These are phyloP conservation scores for Mormyrops attenuatus DNA, from an alignment of 2,797 vertebrate species.

Conservation along the genomic window DNA sequence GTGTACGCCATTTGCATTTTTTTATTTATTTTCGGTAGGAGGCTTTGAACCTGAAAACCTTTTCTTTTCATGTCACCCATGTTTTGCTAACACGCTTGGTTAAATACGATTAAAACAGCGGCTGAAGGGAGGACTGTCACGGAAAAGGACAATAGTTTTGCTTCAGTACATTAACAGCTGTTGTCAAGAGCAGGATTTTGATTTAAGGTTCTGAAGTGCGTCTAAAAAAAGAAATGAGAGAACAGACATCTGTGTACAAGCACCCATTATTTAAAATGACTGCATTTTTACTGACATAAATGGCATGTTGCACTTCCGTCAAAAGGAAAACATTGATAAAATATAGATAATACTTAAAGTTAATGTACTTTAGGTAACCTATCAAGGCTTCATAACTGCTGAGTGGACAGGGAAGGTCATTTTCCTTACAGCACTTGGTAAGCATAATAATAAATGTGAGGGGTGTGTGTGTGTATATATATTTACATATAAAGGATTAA, in stretches of 20 bases:
- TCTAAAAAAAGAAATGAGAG: background rate
- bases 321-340: background rate
- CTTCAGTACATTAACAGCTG: constrained; percentile 1
- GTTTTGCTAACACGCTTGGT: background rate
- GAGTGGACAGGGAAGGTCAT: background rate
- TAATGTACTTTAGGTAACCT: background rate
- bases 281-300: background rate
- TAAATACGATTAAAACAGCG: background rate
- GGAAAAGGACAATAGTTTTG: background rate
- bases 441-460: background rate
- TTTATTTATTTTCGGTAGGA: background rate
- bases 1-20: background rate
- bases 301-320: background rate
- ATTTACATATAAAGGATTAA: background rate
- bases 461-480: background rate
- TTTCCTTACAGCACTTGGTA: background rate
- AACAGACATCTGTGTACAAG: background rate
- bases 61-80: background rate
- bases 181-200: background rate
- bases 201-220: background rate
- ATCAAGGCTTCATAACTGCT: background rate
- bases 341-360: background rate
- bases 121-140: background rate
- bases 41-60: background rate
- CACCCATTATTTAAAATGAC: background rate